Percentiles rank a stretch among this genome's conserved stretches.
Evolutionary conservation across 2,797 vertebrate genomes (phyloP).

Genomic region (Rousettus madagascariensis): DNA sequence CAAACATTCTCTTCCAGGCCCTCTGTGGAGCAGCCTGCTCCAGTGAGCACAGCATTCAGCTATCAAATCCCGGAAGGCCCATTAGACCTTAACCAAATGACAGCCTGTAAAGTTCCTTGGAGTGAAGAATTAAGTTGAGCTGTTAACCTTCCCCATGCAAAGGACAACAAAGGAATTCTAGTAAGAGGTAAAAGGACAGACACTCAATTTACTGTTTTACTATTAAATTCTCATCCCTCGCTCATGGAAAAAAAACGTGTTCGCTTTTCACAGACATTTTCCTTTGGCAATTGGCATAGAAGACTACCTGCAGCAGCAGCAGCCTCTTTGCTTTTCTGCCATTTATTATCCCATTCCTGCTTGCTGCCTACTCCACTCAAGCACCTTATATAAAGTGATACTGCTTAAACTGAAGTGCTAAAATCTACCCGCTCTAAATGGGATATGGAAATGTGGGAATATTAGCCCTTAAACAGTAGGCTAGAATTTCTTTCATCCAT

Average conservation of each 20-base stretch:
- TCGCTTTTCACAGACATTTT: conserved; percentile 62
- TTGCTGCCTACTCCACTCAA: conserved; percentile 13
- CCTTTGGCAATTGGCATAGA: conserved; percentile 44
- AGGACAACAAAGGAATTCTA: conserved; percentile 71
- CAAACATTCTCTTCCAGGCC: conserved; percentile 70
- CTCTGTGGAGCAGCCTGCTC: conserved; percentile 25
- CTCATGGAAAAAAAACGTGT: conserved; percentile 23
- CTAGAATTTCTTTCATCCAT: conserved; percentile 73
- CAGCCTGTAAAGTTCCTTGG: conserved; percentile 67
- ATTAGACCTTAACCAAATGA: conserved; percentile 72
- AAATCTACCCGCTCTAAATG: conserved; percentile 51
- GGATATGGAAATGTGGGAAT: conserved; percentile 69
- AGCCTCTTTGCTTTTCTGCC: not conserved
- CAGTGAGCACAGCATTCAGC: conserved; percentile 19
- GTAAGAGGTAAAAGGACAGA: conserved; percentile 56
- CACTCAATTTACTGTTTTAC: conserved; percentile 50
- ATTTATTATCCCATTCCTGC: conserved; percentile 37
- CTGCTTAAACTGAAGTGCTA: conserved; percentile 53
- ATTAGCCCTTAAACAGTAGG: conserved; percentile 78
- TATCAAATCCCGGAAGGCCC: conserved; percentile 32
- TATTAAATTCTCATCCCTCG: conserved; percentile 56
- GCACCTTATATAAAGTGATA: conserved; percentile 57
- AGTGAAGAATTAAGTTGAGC: conserved; percentile 66
- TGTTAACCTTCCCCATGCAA: conserved; percentile 72
- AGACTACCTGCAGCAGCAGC: not conserved